Conservation (phyloP, 2,113 vertebrate species). For the Mesoclemmys tuberculata region DNA sequence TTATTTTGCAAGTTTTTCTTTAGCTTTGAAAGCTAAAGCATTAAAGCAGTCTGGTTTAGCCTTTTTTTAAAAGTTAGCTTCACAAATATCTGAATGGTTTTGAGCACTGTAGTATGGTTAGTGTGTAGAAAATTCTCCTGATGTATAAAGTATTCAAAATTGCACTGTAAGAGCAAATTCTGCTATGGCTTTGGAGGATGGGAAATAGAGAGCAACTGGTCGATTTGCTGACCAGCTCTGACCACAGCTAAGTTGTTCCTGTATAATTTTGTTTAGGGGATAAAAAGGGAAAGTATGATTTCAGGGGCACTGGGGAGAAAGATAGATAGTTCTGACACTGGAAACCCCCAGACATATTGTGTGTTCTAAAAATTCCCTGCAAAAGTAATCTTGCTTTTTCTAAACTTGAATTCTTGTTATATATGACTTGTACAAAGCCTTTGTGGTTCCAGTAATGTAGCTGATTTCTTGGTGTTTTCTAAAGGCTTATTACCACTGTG, state of each 20-base stretch:
- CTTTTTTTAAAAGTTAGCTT: neutral
- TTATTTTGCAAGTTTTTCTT: neutral
- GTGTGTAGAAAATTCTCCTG: neutral
- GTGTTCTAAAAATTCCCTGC: neutral
- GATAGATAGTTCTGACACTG: neutral
- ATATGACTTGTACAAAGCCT: neutral
- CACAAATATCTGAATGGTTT: neutral
- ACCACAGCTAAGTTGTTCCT: neutral
- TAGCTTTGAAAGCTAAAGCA: neutral
- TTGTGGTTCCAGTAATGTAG: neutral
- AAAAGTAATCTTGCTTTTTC: neutral
- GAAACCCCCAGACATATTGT: neutral
- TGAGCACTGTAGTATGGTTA: neutral
- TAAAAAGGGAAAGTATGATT: neutral
- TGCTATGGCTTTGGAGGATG: neutral
- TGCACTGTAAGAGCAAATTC: neutral
- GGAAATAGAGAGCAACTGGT: rapidly evolving
- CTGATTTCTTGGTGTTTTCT: neutral
- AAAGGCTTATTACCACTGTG: neutral
- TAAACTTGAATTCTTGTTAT: neutral
- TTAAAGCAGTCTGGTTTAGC: neutral
- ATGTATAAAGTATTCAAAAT: neutral
- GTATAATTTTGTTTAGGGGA: neutral
- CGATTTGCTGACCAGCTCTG: neutral
- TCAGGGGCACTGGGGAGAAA: neutral